Evolutionary conservation across 2,888 invertebrate species (phyloP).

Genomic region (Xestia c-nigrum): DNA sequence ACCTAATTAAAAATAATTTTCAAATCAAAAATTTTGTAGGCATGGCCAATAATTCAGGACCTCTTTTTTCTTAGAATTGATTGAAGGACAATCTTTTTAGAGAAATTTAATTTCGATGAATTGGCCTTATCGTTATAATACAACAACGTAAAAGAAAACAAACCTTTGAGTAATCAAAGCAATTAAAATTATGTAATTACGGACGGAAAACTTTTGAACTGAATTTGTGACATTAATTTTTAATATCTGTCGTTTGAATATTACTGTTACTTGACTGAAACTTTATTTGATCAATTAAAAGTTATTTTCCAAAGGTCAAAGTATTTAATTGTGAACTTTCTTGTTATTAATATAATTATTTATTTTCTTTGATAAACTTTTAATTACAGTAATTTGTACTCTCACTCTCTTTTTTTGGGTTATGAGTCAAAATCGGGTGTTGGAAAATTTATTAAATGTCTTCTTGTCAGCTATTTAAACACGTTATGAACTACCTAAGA

Average conservation of each 20-base stretch:
- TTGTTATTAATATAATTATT: constrained; percentile 31
- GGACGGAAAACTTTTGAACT: constrained; percentile 27
- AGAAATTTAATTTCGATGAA: not conserved
- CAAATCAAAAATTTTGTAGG: not conserved
- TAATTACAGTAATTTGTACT: constrained; percentile 11
- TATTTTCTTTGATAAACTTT: constrained; percentile 42
- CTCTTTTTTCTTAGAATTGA: not conserved
- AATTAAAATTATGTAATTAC: constrained; percentile 39
- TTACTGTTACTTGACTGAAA: constrained; percentile 30
- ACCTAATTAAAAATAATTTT: not conserved
- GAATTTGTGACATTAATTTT: constrained; percentile 35
- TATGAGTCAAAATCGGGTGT: not conserved
- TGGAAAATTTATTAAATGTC: not conserved
- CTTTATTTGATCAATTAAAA: constrained; percentile 59
- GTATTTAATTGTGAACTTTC: constrained; percentile 30
- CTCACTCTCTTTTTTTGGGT: not conserved
- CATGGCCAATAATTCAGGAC: not conserved
- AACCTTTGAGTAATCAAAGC: constrained; percentile 33
- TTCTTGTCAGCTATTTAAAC: too few species aligned
- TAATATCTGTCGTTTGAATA: constrained; percentile 49
- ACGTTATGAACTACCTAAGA: not conserved
- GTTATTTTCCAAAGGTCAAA: constrained; percentile 43
- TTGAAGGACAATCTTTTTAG: not conserved
- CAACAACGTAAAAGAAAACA: not conserved
- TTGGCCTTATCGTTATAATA: not conserved